Evolutionary conservation across 2,113 vertebrate genomes (phyloP).

Genomic region (Chaetodon auriga): DNA sequence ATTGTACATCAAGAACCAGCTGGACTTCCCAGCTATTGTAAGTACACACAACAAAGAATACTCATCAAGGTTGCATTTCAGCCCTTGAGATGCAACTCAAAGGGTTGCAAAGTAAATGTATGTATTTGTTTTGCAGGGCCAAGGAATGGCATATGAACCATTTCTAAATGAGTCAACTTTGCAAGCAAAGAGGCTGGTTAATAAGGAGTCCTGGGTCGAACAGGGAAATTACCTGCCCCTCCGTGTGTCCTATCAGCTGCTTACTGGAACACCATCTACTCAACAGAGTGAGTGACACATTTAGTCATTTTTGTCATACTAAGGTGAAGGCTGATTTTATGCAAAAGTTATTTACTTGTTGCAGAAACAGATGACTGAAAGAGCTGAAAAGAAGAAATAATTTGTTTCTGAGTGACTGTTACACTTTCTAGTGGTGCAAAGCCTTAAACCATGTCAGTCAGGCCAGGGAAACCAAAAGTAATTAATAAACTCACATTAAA

Average conservation of each 20-base stretch:
- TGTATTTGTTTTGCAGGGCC: constrained; percentile 44
- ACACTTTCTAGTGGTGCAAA: too few species aligned
- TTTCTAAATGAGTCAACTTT: background rate
- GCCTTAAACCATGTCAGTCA: too few species aligned
- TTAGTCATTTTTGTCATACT: background rate
- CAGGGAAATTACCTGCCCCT: constrained; percentile 62
- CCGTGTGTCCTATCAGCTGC: constrained; percentile 72
- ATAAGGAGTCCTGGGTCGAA: constrained; percentile 66
- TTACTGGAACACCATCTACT: constrained; percentile 62
- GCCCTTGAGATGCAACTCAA: too few species aligned
- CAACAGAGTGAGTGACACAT: constrained; percentile 63
- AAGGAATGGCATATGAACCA: background rate
- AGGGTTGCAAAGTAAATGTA: background rate
- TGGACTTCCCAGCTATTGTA: constrained; percentile 30
- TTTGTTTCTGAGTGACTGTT: too few species aligned
- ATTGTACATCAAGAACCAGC: constrained; percentile 49
- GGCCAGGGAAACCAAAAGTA: too few species aligned
- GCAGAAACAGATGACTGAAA: background rate
- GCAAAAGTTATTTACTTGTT: background rate
- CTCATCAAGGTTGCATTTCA: background rate
- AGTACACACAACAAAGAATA: constrained; percentile 32
- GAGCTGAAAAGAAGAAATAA: background rate
- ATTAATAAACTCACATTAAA: too few species aligned
- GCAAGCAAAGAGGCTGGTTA: constrained; percentile 17
- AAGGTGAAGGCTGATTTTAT: background rate